A percentile compares a stretch with the other conserved stretches of the same genome.
phyloP scores from a whole-genome alignment of 2,113 vertebrate species.

The Triplophysa siluroides region DNA sequence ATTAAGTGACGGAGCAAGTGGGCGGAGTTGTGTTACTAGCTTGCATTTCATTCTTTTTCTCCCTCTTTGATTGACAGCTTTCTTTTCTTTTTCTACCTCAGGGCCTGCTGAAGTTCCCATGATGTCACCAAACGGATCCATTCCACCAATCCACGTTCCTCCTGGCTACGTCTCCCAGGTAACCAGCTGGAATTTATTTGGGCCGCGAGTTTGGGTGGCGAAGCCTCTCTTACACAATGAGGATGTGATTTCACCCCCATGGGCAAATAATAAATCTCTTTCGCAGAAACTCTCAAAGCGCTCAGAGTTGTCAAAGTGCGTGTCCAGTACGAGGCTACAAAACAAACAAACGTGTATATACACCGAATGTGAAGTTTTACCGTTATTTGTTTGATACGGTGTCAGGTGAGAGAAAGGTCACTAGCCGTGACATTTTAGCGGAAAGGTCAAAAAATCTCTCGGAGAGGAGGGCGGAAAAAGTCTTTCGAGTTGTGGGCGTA shows the following conservation, averaged over 20 bases:
- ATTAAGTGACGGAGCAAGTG: conserved; percentile 6
- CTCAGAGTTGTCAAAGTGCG: neutral
- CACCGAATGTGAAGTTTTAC: conserved; percentile 11
- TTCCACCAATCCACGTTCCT: conserved; percentile 89
- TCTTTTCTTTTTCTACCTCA: conserved; percentile 52
- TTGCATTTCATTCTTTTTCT: neutral
- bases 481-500: conserved; percentile 22
- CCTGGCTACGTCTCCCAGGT: conserved; percentile 92
- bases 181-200: conserved; percentile 49
- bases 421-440: conserved; percentile 38
- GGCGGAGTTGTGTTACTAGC: conserved; percentile 28
- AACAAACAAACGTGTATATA: conserved; percentile 9
- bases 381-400: neutral
- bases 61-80: conserved; percentile 37
- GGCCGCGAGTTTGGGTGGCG: neutral
- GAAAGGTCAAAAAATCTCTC: conserved; percentile 46
- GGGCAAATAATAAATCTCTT: conserved; percentile 5
- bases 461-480: neutral
- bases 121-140: conserved; percentile 91
- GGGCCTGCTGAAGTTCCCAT: conserved; percentile 90
- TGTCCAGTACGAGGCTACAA: neutral
- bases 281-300: neutral
- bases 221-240: conserved; percentile 12
- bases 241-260: conserved; percentile 29
- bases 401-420: conserved; percentile 46